phyloP scores from a whole-genome alignment of 2,888 invertebrate species.

The Cheilosia grossa region DNA sequence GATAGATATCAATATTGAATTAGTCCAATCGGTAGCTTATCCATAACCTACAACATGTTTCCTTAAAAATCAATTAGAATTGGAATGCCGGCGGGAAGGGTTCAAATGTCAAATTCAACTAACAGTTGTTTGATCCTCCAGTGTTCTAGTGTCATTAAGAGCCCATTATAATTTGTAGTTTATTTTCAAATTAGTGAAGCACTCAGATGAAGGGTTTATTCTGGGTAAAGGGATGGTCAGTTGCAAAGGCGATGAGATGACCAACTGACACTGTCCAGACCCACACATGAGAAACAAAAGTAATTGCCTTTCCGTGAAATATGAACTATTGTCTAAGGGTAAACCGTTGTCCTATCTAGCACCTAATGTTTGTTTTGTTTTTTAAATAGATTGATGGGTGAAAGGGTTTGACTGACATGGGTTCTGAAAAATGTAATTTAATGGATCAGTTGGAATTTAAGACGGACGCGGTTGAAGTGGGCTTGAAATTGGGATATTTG shows the following conservation, averaged over 20 bases:
- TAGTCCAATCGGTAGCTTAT: conserved; percentile 28
- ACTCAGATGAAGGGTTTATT: conserved; percentile 41
- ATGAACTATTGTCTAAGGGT: conserved; percentile 30
- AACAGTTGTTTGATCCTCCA: conserved; percentile 51
- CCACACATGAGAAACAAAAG: conserved; percentile 18
- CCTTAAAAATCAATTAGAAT: conserved; percentile 47
- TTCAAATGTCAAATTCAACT: conserved; percentile 8
- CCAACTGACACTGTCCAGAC: conserved; percentile 48
- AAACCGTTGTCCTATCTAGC: neutral
- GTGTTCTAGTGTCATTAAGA: conserved; percentile 37
- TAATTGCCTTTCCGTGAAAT: conserved; percentile 35
- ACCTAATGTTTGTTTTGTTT: conserved; percentile 26
- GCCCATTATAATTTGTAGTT: conserved; percentile 43
- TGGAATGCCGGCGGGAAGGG: conserved; percentile 15
- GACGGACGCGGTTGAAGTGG: neutral
- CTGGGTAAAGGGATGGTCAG: neutral
- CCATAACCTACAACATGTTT: conserved; percentile 24
- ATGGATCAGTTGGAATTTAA: conserved; percentile 3
- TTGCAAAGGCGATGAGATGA: conserved; percentile 8
- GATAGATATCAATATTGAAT: conserved; percentile 9
- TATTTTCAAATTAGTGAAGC: conserved; percentile 55
- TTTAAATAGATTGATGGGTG: conserved; percentile 8
- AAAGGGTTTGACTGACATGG: conserved; percentile 28
- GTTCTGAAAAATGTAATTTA: neutral
- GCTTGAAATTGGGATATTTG: neutral